These are phyloP conservation scores for Pocillopora meandrina DNA, from an alignment of 92 coral and sea anemone species.

Conservation along the genomic window DNA sequence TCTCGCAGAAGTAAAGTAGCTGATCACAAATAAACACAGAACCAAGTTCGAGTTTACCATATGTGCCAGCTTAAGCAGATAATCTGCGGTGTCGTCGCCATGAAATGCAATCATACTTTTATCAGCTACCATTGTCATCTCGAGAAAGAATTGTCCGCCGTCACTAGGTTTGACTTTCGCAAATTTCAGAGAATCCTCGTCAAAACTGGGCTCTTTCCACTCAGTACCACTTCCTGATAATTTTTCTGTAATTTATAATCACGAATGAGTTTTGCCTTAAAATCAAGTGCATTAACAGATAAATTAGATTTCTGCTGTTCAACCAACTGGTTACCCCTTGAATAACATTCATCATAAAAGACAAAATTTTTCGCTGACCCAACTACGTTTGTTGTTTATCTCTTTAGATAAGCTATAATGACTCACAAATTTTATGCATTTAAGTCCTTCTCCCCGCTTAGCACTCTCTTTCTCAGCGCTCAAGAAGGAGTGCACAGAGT, in stretches of 20 bases:
- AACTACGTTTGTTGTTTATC: too few relatives aligned
- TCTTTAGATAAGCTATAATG: too few relatives aligned
- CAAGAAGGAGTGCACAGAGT: too few relatives aligned
- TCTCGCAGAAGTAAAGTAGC: too few relatives aligned
- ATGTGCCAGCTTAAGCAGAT: constrained; percentile 68
- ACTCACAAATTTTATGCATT: too few relatives aligned
- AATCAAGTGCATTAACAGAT: not conserved
- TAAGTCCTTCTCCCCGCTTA: too few relatives aligned
- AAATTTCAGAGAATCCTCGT: not conserved
- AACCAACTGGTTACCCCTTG: too few relatives aligned
- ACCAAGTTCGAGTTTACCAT: constrained; percentile 55
- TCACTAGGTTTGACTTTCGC: not conserved
- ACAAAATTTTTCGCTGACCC: too few relatives aligned
- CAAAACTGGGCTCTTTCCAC: not conserved
- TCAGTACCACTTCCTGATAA: not conserved
- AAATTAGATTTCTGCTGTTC: too few relatives aligned
- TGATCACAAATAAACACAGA: not conserved
- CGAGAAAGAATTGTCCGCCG: constrained; percentile 40
- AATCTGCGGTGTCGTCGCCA: constrained; percentile 54
- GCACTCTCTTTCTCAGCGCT: too few relatives aligned
- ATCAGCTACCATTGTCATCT: constrained; percentile 80
- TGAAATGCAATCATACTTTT: constrained; percentile 38
- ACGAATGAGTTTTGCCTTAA: not conserved
- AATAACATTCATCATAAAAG: too few relatives aligned
- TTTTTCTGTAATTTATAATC: not conserved